These are phyloP conservation scores for Huso huso DNA, from an alignment of 2,797 vertebrate species.

Conservation along the genomic window DNA sequence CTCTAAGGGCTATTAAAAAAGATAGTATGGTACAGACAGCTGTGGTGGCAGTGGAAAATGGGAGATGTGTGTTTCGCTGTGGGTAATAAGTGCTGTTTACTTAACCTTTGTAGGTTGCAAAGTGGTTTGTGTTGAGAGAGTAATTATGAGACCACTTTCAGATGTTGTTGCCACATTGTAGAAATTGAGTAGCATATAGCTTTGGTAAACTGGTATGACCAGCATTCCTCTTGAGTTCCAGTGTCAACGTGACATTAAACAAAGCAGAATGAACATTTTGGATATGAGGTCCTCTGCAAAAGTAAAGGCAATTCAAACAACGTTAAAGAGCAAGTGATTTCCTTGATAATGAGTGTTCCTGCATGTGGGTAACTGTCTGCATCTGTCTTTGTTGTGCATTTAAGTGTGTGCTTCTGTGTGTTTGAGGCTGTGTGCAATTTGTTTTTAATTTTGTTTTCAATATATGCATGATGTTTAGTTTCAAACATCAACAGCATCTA, in stretches of 20 bases:
- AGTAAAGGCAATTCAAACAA: too few relatives aligned
- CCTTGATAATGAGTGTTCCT: too few relatives aligned
- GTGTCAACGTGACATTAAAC: too few relatives aligned
- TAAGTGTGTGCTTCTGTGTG: slow-evolving; percentile 4
- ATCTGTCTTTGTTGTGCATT: not conserved
- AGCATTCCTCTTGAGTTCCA: too few relatives aligned
- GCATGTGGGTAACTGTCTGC: not conserved
- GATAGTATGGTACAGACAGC: slow-evolving; percentile 34
- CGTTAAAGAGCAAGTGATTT: too few relatives aligned
- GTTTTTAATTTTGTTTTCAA: slow-evolving; percentile 39
- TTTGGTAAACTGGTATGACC: too few relatives aligned
- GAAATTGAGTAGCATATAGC: too few relatives aligned
- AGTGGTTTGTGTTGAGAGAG: not conserved
- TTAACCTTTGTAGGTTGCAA: slow-evolving; percentile 12
- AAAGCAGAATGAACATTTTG: too few relatives aligned
- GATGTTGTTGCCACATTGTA: too few relatives aligned
- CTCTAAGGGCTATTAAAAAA: slow-evolving; percentile 20
- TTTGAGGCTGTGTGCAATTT: slow-evolving; percentile 15
- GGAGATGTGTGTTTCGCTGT: slow-evolving; percentile 24
- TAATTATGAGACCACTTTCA: too few relatives aligned
- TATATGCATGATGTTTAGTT: slow-evolving; percentile 40
- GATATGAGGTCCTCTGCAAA: too few relatives aligned
- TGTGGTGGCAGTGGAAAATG: slow-evolving; percentile 23
- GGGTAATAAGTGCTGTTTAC: slow-evolving; percentile 31
- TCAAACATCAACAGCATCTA: slow-evolving; percentile 33